Base-by-base conservation (phyloP, 2,797 vertebrate species). In the Mus spretus region DNA sequence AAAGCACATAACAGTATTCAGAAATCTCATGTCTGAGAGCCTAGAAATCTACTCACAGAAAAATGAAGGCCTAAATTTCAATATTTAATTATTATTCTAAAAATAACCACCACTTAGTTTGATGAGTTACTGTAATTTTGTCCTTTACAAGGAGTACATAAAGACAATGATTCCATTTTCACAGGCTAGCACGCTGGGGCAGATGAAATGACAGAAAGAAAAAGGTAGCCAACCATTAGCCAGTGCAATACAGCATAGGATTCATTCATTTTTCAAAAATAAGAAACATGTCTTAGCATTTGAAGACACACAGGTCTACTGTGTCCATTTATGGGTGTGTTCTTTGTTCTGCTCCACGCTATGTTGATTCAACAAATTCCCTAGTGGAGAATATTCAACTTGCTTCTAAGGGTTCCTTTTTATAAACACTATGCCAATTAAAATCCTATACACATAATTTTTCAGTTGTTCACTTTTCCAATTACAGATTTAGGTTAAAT, bases 401-500 rank as follows among this genome's bases (percentile, higher is more conserved):
- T 53, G 19, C 74, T 81, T 63, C 74, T 24, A 89, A 82, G 19
- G 57, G 55, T 40, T 84, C 74, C 75, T 34, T 82, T 28, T 75
- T 89, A 63, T 24, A 75, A 94, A 91, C 24, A 61, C 72, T 40
- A 11, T 6, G n/a, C 57, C 53, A 79, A 87, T 94, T 95, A 96
- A 94, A 90, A 91, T 50, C 80, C 53, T 83, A 53, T 19, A 67
- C 53, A 19, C 22, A 37, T 12, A 84, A 80, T 93, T 63, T 65
- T 84, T 84, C 20, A 28, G 80, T 82, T 84, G 81, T 88, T 82
- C 53, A 65, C 93, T 88, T 83, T 91, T 53, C 61, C 91, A 86
- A 65, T 94, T 53, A 94, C 20, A 90, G 77, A 89, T 94, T 93
- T 87, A 91, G 55, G 67, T 80, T 95, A 94, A 86, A 89, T 57